A percentile compares a stretch with the other conserved stretches of the same genome.
phyloP scores from a whole-genome alignment of 2,797 vertebrate species.

The Halcyon badia region DNA sequence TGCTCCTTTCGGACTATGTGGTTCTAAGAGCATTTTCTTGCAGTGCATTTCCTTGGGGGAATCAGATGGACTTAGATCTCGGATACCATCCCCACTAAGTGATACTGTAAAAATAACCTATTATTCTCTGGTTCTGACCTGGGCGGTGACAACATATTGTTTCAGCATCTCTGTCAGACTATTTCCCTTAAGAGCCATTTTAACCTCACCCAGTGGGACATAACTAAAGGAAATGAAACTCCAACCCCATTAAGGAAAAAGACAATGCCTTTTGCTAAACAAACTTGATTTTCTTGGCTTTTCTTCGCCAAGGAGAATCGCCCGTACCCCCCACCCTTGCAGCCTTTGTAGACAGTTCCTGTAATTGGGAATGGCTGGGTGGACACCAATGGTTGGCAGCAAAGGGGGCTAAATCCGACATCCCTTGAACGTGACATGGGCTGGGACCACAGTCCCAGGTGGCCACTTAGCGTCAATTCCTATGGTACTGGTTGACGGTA shows the following conservation, averaged over 20 bases:
- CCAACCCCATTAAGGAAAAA: conserved; percentile 70
- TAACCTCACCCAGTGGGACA: conserved; percentile 75
- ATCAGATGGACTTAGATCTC: conserved; percentile 64
- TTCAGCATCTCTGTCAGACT: conserved; percentile 73
- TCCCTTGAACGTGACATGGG: conserved; percentile 64
- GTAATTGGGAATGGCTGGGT: conserved; percentile 68
- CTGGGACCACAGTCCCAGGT: conserved; percentile 61
- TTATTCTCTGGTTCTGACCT: conserved; percentile 74
- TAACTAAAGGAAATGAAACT: conserved; percentile 82
- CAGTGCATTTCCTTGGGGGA: conserved; percentile 71
- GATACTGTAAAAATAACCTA: conserved; percentile 81
- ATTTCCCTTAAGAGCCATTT: conserved; percentile 77
- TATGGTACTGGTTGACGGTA: neutral
- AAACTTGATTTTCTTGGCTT: conserved; percentile 76
- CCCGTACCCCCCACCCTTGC: conserved; percentile 57
- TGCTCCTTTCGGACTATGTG: neutral
- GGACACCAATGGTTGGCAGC: conserved; percentile 64
- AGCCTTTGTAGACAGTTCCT: conserved; percentile 73
- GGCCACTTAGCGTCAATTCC: conserved; percentile 19
- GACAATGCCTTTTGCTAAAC: conserved; percentile 79
- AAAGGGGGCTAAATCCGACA: conserved; percentile 49
- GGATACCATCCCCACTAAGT: conserved; percentile 63
- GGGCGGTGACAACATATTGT: conserved; percentile 74
- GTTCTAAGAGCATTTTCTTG: conserved; percentile 66
- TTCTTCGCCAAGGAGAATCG: conserved; percentile 56